These are phyloP conservation scores for Drosophila subobscura DNA, from an alignment of 1,140 invertebrate species.

Conservation along the genomic window DNA sequence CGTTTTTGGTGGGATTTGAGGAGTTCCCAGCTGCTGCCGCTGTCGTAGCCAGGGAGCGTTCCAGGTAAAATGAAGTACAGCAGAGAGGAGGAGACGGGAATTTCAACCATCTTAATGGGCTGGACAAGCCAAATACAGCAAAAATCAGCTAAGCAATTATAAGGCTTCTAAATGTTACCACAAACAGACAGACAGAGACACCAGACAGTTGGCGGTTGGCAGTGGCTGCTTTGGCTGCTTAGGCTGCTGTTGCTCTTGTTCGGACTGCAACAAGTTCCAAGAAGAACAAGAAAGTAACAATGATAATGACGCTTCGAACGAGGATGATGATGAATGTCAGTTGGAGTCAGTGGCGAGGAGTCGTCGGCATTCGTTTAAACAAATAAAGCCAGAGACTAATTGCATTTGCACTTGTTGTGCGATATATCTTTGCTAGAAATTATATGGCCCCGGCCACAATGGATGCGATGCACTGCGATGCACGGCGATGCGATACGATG, in stretches of 20 bases:
- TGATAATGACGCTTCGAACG: slow-evolving; percentile 21
- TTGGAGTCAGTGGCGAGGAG: slow-evolving; percentile 6
- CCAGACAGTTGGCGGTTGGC: slow-evolving; percentile 10
- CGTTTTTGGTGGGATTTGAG: slow-evolving; percentile 17
- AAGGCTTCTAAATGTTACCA: slow-evolving; percentile 65
- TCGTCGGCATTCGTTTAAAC: slow-evolving; percentile 74
- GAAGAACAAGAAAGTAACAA: slow-evolving; percentile 36
- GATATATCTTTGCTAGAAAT: slow-evolving; percentile 79
- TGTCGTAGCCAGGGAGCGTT: too few species aligned
- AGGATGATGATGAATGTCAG: slow-evolving; percentile 26
- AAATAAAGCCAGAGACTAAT: slow-evolving; percentile 78
- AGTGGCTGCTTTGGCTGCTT: slow-evolving; percentile 1
- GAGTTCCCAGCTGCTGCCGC: slow-evolving; percentile 26
- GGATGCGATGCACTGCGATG: not conserved
- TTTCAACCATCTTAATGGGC: slow-evolving; percentile 74
- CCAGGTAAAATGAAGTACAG: too few species aligned
- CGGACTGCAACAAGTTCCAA: slow-evolving; percentile 57
- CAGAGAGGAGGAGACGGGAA: slow-evolving; percentile 20
- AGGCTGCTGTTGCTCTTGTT: slow-evolving; percentile 17
- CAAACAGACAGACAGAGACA: slow-evolving; percentile 29
- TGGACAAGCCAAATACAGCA: slow-evolving; percentile 69
- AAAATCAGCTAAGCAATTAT: slow-evolving; percentile 75
- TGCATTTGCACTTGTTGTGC: slow-evolving; percentile 81
- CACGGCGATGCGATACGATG: slow-evolving; percentile 1
- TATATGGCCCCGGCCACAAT: slow-evolving; percentile 63